Evolutionary conservation across 2,888 invertebrate species (phyloP).

Genomic region (Cryptocheilus praepositus): DNA sequence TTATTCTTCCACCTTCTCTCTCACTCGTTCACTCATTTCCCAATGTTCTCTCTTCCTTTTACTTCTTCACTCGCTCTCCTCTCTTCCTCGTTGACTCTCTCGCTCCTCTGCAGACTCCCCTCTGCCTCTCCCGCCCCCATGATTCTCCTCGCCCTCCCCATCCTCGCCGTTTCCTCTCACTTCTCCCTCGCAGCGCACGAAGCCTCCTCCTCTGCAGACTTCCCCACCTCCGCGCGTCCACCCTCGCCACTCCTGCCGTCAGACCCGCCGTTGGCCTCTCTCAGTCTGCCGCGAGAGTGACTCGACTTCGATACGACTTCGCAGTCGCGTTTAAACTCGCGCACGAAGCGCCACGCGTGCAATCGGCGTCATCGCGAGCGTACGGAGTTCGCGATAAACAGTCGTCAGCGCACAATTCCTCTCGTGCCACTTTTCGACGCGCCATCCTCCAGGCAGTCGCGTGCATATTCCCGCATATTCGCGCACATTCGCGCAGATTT

Average conservation of each 20-base stretch:
- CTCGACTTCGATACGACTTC: conserved; percentile 47
- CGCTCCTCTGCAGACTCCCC: no score
- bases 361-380: conserved; percentile 8
- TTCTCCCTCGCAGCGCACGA: conserved; percentile 2
- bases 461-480: no score
- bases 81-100: no score
- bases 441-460: no score
- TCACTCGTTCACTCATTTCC: no score
- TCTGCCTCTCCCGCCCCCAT: no score
- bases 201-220: conserved; percentile 19
- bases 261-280: conserved; percentile 24
- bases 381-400: background rate
- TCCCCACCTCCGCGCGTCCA: conserved; percentile 31
- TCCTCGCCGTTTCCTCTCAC: conserved; percentile 11
- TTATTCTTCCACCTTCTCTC: no score
- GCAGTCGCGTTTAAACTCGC: conserved; percentile 65
- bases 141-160: conserved; percentile 10
- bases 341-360: conserved; percentile 48
- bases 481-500: no score
- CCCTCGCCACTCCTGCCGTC: conserved; percentile 3
- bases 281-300: conserved; percentile 51
- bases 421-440: no score
- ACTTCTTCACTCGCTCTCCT: no score
- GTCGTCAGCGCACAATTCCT: no score
- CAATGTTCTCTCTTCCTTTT: no score